Evolutionary conservation across 2,888 invertebrate genomes (phyloP), one percentile per base, ranked within the genome.

Genomic region (Lithosia quadra): DNA sequence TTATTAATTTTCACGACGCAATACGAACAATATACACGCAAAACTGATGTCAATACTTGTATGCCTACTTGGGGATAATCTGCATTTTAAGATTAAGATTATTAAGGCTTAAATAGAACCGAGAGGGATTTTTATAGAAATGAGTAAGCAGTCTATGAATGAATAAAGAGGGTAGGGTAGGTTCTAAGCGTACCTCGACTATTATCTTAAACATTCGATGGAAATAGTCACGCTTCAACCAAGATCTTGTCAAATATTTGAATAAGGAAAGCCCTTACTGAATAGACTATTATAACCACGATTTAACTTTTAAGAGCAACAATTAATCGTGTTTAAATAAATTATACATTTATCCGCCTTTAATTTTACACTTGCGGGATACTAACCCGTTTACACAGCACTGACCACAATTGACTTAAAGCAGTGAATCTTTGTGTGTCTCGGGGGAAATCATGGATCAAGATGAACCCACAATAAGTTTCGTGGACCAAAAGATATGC

Each of bases 201-300:
- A 28, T 21, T 63, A 53, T 22, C 64, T 53, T 78, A 78, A 83
- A 74, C 75, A 80, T 80, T 84, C 80, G 71, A 82, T 82, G 88
- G 88, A 88, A 83, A 86, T 79, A 85, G 87, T 87, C 84, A 87
- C 84, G 80, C 72, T 84, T 81, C 77, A 83, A 77, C 78, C 80
- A 80, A 82, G 83, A 86, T 83, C 84, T 82, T 77, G 77, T 76
- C 74, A 68, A 75, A 72, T 73, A 78, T 83, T 83, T 74, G 59
- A 79, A 71, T 71, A 68, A 67, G 74, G 66, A 80, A 79, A 75
- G 74, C 73, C 65, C 76, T 80, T 82, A 84, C 84, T 82, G 76
- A 75, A 76, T 76, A 75, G 73, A 69, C 76, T 71, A 69, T 71
- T 68, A 53, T 63, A 66, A 64, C 55, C 49, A 55, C 34, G 70